Conservation (phyloP, 2,113 vertebrate species). For the Petrocephalus zakoni region DNA sequence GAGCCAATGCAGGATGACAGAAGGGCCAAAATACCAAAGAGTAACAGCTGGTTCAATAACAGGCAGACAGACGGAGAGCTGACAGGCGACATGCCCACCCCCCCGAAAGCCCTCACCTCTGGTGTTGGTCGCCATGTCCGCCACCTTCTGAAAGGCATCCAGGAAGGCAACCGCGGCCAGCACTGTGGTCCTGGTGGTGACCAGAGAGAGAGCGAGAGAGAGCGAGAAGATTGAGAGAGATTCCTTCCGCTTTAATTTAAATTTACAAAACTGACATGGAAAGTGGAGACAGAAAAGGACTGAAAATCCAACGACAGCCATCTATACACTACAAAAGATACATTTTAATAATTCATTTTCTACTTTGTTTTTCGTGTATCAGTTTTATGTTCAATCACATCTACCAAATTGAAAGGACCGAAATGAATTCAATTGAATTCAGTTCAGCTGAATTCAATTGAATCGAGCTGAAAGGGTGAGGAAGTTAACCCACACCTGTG, state of each 20-base stretch:
- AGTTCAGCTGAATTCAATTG: not conserved
- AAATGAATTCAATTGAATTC: not conserved
- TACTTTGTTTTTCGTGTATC: not conserved
- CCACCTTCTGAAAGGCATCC: conserved; percentile 98
- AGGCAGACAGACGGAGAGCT: not conserved
- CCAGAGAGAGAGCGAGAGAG: not conserved
- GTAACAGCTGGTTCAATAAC: not conserved
- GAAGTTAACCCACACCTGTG: not conserved
- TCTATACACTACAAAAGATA: not conserved
- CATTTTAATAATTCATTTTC: not conserved
- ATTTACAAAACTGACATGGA: not conserved
- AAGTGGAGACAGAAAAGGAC: not conserved
- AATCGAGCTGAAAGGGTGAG: not conserved
- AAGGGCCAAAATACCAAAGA: not conserved
- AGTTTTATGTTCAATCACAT: not conserved
- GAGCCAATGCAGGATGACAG: not conserved
- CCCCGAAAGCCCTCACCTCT: conserved; percentile 68
- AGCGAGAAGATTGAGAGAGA: not conserved
- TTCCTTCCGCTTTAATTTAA: not conserved
- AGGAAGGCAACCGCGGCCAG: conserved; percentile 94
- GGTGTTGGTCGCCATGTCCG: conserved; percentile 97
- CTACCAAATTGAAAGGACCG: not conserved
- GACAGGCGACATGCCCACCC: not conserved
- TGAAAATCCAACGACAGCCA: not conserved
- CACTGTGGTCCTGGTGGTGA: conserved; percentile 78